A percentile compares a stretch with the other conserved stretches of the same genome.
Evolutionary conservation across 2,888 invertebrate species (phyloP).

Genomic region (Cenopis cana): DNA sequence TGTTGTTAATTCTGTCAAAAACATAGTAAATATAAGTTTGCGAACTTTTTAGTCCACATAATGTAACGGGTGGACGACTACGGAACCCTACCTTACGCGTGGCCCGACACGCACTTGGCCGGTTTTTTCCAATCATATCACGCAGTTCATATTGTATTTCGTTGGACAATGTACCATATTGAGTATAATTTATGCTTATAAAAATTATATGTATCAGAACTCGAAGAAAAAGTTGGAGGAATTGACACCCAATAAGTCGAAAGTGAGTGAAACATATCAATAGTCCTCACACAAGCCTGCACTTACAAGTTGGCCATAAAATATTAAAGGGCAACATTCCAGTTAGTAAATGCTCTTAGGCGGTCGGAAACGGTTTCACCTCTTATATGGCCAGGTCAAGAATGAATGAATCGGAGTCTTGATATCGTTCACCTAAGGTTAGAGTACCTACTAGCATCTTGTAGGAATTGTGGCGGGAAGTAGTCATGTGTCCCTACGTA

Average conservation of each 20-base stretch:
- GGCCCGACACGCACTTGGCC: no score
- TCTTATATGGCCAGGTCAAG: conserved; percentile 43
- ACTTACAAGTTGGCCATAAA: conserved; percentile 27
- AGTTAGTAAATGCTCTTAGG: conserved; percentile 17
- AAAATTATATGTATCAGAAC: background rate
- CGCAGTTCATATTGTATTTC: background rate
- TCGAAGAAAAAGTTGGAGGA: background rate
- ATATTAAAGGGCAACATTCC: conserved; percentile 37
- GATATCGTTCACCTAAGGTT: conserved; percentile 30
- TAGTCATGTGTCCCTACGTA: background rate
- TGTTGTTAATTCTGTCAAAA: no score
- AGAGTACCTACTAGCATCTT: background rate
- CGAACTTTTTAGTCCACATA: no score
- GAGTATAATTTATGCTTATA: background rate
- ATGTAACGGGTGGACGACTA: no score
- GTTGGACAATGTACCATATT: conserved; percentile 5
- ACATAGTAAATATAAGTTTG: no score
- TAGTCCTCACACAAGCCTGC: conserved; percentile 19
- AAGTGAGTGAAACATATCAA: conserved; percentile 38
- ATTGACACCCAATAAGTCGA: conserved; percentile 18
- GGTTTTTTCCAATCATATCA: background rate
- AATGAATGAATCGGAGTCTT: conserved; percentile 30
- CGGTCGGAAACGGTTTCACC: conserved; percentile 41
- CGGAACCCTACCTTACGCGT: no score
- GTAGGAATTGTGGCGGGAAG: background rate